Evolutionary conservation across 2,888 invertebrate genomes (phyloP).

Genomic region (Eupithecia exiguata): DNA sequence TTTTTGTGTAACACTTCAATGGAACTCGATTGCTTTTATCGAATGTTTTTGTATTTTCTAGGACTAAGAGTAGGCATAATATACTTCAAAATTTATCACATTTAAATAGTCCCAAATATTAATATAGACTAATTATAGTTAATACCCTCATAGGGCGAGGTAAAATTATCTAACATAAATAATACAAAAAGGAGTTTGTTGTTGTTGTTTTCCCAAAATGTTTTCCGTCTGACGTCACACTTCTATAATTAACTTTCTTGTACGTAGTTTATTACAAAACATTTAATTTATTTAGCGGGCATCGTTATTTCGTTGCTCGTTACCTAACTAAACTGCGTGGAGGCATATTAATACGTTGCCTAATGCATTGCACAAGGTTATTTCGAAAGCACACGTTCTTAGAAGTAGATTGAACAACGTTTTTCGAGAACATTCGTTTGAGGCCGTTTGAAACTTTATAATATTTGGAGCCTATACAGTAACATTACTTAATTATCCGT

Average conservation of each 20-base stretch:
- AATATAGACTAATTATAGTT: not conserved
- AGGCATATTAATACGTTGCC: constrained; percentile 10
- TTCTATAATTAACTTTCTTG: constrained; percentile 8
- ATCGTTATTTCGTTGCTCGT: constrained; percentile 9
- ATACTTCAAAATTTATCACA: not conserved
- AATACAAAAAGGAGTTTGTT: not conserved
- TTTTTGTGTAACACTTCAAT: too few relatives aligned
- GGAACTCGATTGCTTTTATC: too few relatives aligned
- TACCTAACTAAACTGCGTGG: not conserved
- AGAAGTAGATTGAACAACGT: not conserved
- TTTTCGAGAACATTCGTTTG: not conserved
- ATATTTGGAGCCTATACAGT: too few relatives aligned
- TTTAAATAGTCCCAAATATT: not conserved
- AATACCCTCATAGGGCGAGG: not conserved
- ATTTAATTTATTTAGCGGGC: constrained; percentile 11
- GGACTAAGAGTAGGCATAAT: not conserved
- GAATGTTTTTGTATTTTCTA: too few relatives aligned
- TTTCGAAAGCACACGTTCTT: constrained; percentile 1
- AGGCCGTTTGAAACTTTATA: not conserved
- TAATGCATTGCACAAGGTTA: constrained; percentile 6
- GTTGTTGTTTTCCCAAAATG: not conserved
- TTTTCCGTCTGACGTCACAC: not conserved
- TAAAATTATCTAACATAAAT: not conserved
- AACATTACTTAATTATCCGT: too few relatives aligned
- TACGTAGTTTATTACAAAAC: not conserved